These are phyloP conservation scores for Frieseomelitta varia DNA, from an alignment of 1,140 invertebrate genomes.

Conservation along the genomic window DNA sequence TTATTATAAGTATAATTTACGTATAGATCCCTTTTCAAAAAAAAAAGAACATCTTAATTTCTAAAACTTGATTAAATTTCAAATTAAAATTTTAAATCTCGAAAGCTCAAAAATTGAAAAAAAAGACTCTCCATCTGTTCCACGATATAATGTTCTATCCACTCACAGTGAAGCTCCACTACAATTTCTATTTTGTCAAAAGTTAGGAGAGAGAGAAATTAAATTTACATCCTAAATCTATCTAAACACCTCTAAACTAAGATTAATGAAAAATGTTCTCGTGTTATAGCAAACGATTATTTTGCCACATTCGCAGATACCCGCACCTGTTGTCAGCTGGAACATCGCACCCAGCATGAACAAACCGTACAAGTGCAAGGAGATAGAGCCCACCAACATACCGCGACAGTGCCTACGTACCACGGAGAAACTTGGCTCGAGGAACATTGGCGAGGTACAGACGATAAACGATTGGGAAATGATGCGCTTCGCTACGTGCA, in stretches of 20 bases:
- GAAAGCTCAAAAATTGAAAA: background rate
- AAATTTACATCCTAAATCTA: too few species aligned
- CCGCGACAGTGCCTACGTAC: constrained; percentile 86
- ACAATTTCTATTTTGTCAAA: background rate
- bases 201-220: too few species aligned
- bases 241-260: too few species aligned
- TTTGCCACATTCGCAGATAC: constrained; percentile 75
- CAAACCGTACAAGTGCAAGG: constrained; percentile 84
- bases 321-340: constrained; percentile 84
- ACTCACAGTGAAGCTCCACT: background rate
- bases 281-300: background rate
- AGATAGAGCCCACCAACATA: constrained; percentile 85
- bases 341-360: constrained; percentile 86
- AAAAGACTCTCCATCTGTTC: background rate
- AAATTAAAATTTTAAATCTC: too few species aligned
- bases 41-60: too few species aligned
- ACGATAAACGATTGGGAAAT: constrained; percentile 37
- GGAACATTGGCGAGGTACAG: constrained; percentile 88
- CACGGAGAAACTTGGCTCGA: constrained; percentile 88
- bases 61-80: too few species aligned
- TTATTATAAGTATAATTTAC: too few species aligned
- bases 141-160: background rate
- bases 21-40: too few species aligned
- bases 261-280: background rate
- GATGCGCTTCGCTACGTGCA: constrained; percentile 6